Conservation (phyloP, 2,888 invertebrate species). For the Atherix ibis region DNA sequence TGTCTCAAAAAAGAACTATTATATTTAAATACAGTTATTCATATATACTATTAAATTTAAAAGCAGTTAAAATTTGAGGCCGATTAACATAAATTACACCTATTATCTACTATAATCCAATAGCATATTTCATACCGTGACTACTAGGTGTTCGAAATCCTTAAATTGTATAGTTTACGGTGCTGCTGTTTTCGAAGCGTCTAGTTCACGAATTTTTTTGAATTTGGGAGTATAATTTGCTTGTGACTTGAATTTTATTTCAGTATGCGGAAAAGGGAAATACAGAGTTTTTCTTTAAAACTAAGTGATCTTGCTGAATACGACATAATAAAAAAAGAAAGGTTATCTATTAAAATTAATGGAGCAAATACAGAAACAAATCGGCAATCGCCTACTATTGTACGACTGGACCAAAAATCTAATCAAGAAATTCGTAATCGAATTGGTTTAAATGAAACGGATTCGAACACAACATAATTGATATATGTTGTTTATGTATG, state of each 20-base stretch:
- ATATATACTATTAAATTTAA: too few relatives aligned
- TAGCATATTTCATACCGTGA: too few relatives aligned
- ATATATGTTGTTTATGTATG: too few relatives aligned
- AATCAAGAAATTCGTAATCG: slow-evolving; percentile 9
- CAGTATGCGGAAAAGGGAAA: slow-evolving; percentile 28
- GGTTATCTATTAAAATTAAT: slow-evolving; percentile 13
- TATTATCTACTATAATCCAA: background rate
- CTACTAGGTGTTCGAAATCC: background rate
- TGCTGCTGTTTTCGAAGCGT: background rate
- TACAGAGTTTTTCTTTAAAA: slow-evolving; percentile 30
- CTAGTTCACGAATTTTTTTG: background rate
- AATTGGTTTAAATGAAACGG: slow-evolving; percentile 6
- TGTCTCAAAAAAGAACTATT: too few relatives aligned
- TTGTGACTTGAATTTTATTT: background rate
- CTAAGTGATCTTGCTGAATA: slow-evolving; percentile 30
- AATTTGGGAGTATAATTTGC: background rate
- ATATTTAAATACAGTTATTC: too few relatives aligned
- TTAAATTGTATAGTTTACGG: background rate
- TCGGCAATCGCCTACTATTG: slow-evolving; percentile 5
- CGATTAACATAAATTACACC: background rate
- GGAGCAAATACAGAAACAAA: slow-evolving; percentile 2
- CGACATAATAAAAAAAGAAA: slow-evolving; percentile 24
- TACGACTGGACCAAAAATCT: slow-evolving; percentile 5
- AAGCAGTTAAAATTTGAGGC: too few relatives aligned
- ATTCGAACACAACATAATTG: too few relatives aligned